Base-by-base conservation (phyloP, 2,888 invertebrate species). In the Physocephala rufipes region DNA sequence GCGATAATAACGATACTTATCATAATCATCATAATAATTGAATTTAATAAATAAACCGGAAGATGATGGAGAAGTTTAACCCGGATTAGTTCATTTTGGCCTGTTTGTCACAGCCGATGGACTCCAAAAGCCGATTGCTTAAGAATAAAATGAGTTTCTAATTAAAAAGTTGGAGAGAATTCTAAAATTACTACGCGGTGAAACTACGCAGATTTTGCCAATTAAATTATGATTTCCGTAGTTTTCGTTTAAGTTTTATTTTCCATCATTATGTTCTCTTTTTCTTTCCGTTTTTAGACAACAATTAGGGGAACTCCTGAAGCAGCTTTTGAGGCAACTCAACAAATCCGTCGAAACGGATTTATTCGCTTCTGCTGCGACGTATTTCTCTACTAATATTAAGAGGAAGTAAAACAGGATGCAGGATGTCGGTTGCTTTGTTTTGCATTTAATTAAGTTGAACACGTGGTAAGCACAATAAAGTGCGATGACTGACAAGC, bases 401-500 rank as follows among this genome's bases (percentile, higher is more conserved):
- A 24, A 49, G n/a, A 63, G 15, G 26, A 64, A 64, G 49, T 0
- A 21, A 26, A 13, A 49, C 26, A 19, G 49, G 24, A 47, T 28
- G 28, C 64, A 28, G 47, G 28, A 28, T 64, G 47, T n/a, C 12
- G 26, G n/a, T 15, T 24, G 61, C 45, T 59, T 59, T 64, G 70
- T 70, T 64, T 70, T 53, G 70, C 63, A 64, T 64, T 70, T 64
- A 70, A 70, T 70, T 70, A 70, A 70, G 63, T 70, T 45, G 63
- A 70, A 49, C 61, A 21, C 43, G 36, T 43, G 64, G 49, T 43
- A n/a, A 24, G 26, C 30, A 21, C 30, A n/a, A 2, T 7, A 49
- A 64, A 28, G 15, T 19, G 49, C 15, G 24, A 19, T 15, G n/a
- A 24, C 43, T 21, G 62, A 2, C 43, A 24, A 45, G 24, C 21